Base-by-base conservation (phyloP, 1,140 invertebrate species). In the Drosophila kanapiae region DNA sequence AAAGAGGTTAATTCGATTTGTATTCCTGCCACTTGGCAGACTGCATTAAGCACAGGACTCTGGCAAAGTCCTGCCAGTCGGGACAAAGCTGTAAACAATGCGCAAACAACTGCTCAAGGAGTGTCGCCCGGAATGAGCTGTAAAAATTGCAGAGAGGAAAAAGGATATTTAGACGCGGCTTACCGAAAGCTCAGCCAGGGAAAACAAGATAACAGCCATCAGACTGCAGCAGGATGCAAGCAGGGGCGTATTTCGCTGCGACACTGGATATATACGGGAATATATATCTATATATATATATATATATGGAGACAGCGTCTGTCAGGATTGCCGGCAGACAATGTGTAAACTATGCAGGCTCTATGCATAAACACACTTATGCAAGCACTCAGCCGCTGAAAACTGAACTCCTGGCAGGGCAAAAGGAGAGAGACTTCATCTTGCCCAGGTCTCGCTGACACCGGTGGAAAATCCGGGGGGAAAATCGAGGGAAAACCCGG, bases 111-210 rank as follows among this genome's bases (percentile, higher is more conserved):
- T 59, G 38, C 82, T 82, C 61, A 47, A 78, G 61, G 77, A 87
- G 79, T 86, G 83, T 87, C 82, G 80, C 59, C 61, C 56, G 60
- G 85, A 86, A 87, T 86, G 80, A 86, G 83, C 83, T 86, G 83
- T 86, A 86, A 78, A 65, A 78, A 79, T 68, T 63, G 53, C 72
- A 77, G 62, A 37, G 18, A 49, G 40, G 42, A 75, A 77, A 77
- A 77, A 57, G 82, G 59, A 79, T 86, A 76, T 82, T 86, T 87
- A 82, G 82, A 87, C 83, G 65, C 80, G 83, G 75, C 82, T 86
- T 82, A 82, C 65, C 70, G 57, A 71, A 60, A 72, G 83, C 79
- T 82, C 64, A 63, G 69, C 76, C 69, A 61, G 64, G 53, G 51
- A 59, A 77, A 82, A 68, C 61, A 82, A 76, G 80, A 74, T 51